phyloP scores from a whole-genome alignment of 2,113 vertebrate species.

The Bungarus multicinctus region DNA sequence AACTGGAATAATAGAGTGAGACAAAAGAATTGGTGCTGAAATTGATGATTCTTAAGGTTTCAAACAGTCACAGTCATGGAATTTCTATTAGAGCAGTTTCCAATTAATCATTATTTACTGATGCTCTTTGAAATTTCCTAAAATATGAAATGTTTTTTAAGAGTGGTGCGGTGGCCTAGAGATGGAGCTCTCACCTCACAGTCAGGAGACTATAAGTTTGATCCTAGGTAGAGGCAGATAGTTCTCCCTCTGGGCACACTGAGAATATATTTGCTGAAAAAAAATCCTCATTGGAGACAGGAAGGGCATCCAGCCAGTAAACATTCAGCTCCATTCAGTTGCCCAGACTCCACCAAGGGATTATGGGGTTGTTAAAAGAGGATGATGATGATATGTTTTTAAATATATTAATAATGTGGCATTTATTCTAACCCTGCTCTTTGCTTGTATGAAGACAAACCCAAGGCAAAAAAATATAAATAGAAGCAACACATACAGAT shows the following conservation, averaged over 20 bases:
- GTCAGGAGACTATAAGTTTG: too few species aligned
- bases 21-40: neutral
- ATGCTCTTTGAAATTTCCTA: neutral
- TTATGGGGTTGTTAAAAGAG: too few species aligned
- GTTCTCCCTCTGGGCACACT: too few species aligned
- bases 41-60: neutral
- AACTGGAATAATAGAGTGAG: neutral
- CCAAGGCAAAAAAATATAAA: neutral
- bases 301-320: too few species aligned
- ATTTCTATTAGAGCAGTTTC: neutral
- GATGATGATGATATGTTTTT: neutral
- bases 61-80: neutral
- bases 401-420: neutral
- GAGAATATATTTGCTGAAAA: too few species aligned
- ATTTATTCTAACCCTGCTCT: neutral
- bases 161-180: too few species aligned
- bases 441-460: neutral
- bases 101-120: neutral
- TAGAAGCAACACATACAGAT: neutral
- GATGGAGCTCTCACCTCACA: too few species aligned
- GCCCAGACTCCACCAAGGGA: too few species aligned
- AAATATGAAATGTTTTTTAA: neutral
- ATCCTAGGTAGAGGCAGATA: too few species aligned
- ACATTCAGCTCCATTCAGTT: too few species aligned
- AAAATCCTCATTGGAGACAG: too few species aligned